Evolutionary conservation across 2,888 invertebrate species (phyloP), one percentile per base, ranked within the genome.

Genomic region (Nemurella pictetii): DNA sequence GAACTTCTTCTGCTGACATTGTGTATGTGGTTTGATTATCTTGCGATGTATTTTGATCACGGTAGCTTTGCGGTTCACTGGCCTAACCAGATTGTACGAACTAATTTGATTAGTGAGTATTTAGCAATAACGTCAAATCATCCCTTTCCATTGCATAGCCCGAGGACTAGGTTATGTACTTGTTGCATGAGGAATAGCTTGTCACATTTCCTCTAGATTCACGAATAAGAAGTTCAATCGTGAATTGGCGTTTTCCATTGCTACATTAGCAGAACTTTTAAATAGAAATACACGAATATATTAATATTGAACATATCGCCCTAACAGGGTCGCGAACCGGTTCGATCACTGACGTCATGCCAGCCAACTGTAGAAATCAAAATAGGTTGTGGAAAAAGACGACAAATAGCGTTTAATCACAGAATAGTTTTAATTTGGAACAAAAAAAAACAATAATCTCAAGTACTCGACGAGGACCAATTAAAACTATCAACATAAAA

Each of bases 1-100:
- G 93, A n/a, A 92, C 92, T 89, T 90, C 74, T 55, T 82, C 55
- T 15, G 72, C 55, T 5, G 72, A 36, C 35, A 32, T 81, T 12
- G 3, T 35, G 9, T 7, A 15, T 55, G 20, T 55, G 9, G 1
- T 55, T 7, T 55, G 55, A 55, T 55, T 12, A 12, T n/a, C n/a
- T n/a, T n/a, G n/a, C n/a, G n/a, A n/a, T 29, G 75, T 75, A 28
- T 75, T 75, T 1, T 5, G n/a, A 75, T 5, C n/a, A n/a, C n/a
- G n/a, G n/a, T n/a, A n/a, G n/a, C n/a, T n/a, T n/a, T n/a, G n/a
- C n/a, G 55, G 55, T 55, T 7, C 55, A 7, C 12, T n/a, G n/a
- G n/a, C 55, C 20, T 55, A 32, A 55, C 55, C 55, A 55, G 15
- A 12, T 3, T 7, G 55, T 55, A 20, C 20, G 9, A 55, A 55